A percentile compares a stretch with the other conserved stretches of the same genome.
Conservation (phyloP, 2,888 invertebrate species). For the Brachyptera putata region DNA sequence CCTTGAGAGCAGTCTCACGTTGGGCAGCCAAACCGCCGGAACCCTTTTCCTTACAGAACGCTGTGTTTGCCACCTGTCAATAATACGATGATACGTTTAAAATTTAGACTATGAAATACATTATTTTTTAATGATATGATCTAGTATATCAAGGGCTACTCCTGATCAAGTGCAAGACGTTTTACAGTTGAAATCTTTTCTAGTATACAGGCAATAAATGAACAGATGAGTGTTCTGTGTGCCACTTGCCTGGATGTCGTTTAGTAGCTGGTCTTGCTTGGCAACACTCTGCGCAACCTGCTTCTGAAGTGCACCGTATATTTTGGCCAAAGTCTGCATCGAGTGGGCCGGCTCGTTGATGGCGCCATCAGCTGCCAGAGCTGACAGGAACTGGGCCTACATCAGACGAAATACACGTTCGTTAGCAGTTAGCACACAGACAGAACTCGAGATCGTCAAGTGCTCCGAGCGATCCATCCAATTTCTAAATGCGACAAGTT, state of each 20-base stretch:
- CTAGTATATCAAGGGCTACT: no score
- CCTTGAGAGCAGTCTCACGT: slow-evolving; percentile 76
- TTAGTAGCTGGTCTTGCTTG: slow-evolving; percentile 65
- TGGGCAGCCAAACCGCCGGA: slow-evolving; percentile 58
- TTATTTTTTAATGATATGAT: no score
- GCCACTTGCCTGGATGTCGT: slow-evolving; percentile 59
- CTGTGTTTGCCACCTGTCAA: slow-evolving; percentile 54
- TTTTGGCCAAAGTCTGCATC: slow-evolving; percentile 65
- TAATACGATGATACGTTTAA: no score
- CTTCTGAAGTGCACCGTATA: slow-evolving; percentile 71
- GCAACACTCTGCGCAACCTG: slow-evolving; percentile 71
- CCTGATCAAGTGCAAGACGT: no score
- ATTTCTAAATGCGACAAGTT: no score
- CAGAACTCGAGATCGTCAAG: no score
- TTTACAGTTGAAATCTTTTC: no score
- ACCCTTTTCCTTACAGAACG: slow-evolving; percentile 55
- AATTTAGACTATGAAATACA: no score
- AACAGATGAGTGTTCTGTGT: not conserved
- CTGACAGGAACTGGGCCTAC: slow-evolving; percentile 69
- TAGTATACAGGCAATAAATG: no score
- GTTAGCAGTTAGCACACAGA: no score
- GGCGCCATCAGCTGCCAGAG: slow-evolving; percentile 70
- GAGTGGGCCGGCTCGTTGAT: slow-evolving; percentile 73
- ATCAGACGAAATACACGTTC: no score
- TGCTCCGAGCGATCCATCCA: no score